Conservation (phyloP, 2,797 vertebrate species). For the Cossypha dichroa region DNA sequence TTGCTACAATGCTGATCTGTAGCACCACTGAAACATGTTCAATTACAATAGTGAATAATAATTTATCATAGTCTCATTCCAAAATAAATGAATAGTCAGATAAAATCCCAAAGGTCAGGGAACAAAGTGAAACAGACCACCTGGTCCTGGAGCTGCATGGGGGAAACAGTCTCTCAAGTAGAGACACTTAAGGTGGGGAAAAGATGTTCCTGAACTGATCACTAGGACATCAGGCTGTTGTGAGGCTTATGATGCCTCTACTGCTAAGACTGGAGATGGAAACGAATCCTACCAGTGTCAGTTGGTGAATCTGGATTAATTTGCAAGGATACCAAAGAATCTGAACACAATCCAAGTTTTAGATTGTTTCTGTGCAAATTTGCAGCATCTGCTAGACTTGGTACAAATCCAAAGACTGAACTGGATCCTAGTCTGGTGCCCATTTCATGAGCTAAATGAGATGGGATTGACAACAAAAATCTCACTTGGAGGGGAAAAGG, state of each 20-base stretch:
- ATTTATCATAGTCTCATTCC: constrained; percentile 24
- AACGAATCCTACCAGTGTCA: background rate
- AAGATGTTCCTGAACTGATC: background rate
- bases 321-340: background rate
- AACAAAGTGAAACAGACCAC: constrained; percentile 35
- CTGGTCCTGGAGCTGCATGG: background rate
- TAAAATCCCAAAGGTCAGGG: constrained; percentile 15
- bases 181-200: background rate
- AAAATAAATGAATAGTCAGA: constrained; percentile 37
- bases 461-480: background rate
- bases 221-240: background rate
- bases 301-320: background rate
- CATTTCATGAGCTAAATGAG: background rate
- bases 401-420: background rate
- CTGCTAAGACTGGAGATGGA: background rate
- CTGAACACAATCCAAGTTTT: background rate
- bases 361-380: constrained; percentile 40
- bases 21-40: background rate
- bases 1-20: background rate
- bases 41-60: constrained; percentile 8
- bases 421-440: background rate
- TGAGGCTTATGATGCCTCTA: background rate
- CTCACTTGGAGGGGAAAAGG: background rate
- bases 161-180: background rate
- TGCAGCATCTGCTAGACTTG: constrained; percentile 28